These are phyloP conservation scores for Macroglossus sobrinus DNA, from an alignment of 2,113 vertebrate genomes.

Conservation along the genomic window DNA sequence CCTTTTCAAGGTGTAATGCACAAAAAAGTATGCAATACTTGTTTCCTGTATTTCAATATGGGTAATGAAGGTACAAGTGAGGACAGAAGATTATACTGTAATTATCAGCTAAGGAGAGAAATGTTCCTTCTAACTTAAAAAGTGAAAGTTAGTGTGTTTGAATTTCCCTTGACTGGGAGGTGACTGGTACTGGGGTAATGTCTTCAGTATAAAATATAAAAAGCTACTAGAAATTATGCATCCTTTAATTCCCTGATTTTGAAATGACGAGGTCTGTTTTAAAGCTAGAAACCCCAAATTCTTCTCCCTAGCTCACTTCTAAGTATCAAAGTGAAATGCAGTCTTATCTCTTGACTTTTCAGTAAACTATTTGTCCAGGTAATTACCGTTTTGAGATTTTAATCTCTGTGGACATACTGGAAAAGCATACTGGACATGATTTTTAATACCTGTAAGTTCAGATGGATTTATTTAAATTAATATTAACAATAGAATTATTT, in stretches of 20 bases:
- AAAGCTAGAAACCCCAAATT: not conserved
- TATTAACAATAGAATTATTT: not conserved
- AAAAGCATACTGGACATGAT: not conserved
- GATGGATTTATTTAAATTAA: slow-evolving; percentile 25
- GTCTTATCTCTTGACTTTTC: not conserved
- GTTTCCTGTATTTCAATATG: not conserved
- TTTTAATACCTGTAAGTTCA: slow-evolving; percentile 6
- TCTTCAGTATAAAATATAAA: slow-evolving; percentile 12
- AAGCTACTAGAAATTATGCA: not conserved
- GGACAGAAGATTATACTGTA: not conserved
- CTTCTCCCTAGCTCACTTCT: not conserved
- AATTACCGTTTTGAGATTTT: slow-evolving; percentile 10
- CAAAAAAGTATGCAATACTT: not conserved
- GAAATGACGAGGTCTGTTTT: not conserved
- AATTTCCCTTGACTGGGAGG: not conserved
- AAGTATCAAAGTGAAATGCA: not conserved
- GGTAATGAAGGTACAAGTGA: not conserved
- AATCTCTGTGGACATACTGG: not conserved
- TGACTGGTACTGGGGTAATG: not conserved
- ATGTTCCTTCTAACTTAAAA: not conserved
- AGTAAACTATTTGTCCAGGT: not conserved
- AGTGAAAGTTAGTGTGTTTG: not conserved
- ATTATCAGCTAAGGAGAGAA: not conserved
- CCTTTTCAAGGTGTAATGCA: not conserved
- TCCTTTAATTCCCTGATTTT: not conserved